Conservation (phyloP, 64 coral and sea anemone genomes). For the Orbicella faveolata region DNA sequence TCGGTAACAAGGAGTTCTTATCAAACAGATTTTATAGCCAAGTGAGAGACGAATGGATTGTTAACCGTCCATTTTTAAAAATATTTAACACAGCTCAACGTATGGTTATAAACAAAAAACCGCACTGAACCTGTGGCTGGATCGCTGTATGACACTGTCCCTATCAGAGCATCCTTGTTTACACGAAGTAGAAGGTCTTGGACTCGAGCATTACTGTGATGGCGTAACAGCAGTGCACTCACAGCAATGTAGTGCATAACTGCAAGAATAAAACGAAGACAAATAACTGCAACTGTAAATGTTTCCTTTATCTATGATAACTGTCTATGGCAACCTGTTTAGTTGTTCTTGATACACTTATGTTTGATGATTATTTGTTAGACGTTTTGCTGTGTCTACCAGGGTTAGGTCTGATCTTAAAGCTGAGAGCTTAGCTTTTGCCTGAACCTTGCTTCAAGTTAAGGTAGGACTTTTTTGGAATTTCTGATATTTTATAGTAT, state of each 20-base stretch:
- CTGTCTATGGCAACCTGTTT: too few relatives aligned
- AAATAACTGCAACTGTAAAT: not conserved
- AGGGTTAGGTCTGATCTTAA: too few relatives aligned
- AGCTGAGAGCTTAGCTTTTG: too few relatives aligned
- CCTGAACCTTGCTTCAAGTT: too few relatives aligned
- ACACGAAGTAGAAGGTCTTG: slow-evolving; percentile 46
- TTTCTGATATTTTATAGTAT: too few relatives aligned
- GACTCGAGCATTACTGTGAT: slow-evolving; percentile 47
- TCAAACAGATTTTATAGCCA: too few relatives aligned
- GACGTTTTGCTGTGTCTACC: too few relatives aligned
- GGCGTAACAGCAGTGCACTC: slow-evolving; percentile 42
- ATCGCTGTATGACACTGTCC: slow-evolving; percentile 47
- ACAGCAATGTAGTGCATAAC: slow-evolving; percentile 65
- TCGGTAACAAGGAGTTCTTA: too few relatives aligned
- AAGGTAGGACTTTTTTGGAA: too few relatives aligned
- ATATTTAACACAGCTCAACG: not conserved
- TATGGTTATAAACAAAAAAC: not conserved
- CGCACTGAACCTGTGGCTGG: slow-evolving; percentile 44
- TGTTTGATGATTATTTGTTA: too few relatives aligned
- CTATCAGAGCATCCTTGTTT: slow-evolving; percentile 47
- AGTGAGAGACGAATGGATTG: not conserved
- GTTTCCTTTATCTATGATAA: not conserved
- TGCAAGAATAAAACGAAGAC: not conserved
- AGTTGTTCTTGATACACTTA: too few relatives aligned
- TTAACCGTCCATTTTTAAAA: not conserved